These are phyloP conservation scores for Paelopatides confundens DNA, from an alignment of 53 echinoderm and acorn worm species.

Conservation along the genomic window DNA sequence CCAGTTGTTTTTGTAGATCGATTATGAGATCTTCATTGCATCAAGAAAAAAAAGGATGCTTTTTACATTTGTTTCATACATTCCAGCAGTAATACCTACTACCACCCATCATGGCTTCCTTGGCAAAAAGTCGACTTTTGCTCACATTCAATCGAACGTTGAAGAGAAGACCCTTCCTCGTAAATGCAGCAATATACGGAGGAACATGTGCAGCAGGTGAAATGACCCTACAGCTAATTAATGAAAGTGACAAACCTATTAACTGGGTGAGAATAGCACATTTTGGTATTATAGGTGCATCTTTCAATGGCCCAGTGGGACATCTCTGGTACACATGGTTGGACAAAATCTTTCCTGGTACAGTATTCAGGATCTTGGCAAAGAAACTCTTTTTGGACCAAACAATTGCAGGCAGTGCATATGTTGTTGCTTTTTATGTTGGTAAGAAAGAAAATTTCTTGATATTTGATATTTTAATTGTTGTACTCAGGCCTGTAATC, in stretches of 20 bases:
- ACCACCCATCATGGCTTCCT: neutral
- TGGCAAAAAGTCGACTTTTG: slow-evolving; percentile 24
- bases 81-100: too few relatives aligned
- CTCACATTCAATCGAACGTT: slow-evolving; percentile 49
- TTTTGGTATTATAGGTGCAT: slow-evolving; percentile 78
- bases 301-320: slow-evolving; percentile 87
- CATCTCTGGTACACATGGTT: slow-evolving; percentile 93
- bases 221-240: slow-evolving; percentile 83
- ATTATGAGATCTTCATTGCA: neutral
- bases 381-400: slow-evolving; percentile 88
- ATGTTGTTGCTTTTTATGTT: slow-evolving; percentile 77
- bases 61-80: too few relatives aligned
- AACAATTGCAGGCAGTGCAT: slow-evolving; percentile 67
- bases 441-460: slow-evolving; percentile 67
- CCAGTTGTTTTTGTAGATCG: too few relatives aligned
- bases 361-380: slow-evolving; percentile 60
- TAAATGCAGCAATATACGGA: slow-evolving; percentile 87
- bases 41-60: too few relatives aligned
- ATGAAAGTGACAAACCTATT: slow-evolving; percentile 58
- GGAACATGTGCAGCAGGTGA: slow-evolving; percentile 82
- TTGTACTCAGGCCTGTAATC: neutral
- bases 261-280: slow-evolving; percentile 74
- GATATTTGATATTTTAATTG: too few relatives aligned
- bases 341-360: slow-evolving; percentile 73
- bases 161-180: slow-evolving; percentile 64